These are phyloP conservation scores for Amiota minor DNA, from an alignment of 2,888 invertebrate species.

Conservation along the genomic window DNA sequence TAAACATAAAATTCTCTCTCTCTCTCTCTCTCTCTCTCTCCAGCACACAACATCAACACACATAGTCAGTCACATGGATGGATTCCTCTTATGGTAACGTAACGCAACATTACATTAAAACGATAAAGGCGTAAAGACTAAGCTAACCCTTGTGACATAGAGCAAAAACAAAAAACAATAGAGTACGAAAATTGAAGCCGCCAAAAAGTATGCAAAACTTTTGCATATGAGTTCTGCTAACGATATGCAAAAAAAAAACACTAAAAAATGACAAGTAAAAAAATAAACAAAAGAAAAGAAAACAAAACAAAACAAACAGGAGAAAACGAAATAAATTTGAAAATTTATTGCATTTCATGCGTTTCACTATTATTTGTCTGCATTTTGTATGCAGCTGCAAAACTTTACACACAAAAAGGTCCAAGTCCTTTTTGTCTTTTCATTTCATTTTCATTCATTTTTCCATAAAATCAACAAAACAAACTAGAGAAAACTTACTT, in stretches of 20 bases:
- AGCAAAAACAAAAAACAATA: too few species aligned
- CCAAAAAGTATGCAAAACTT: slow-evolving; percentile 10
- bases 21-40: too few species aligned
- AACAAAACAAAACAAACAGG: slow-evolving; percentile 24
- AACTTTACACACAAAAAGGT: slow-evolving; percentile 48
- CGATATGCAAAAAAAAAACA: background rate
- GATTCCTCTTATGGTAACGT: too few species aligned
- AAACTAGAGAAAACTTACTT: slow-evolving; percentile 56
- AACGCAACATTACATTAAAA: too few species aligned
- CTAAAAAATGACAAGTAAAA: slow-evolving; percentile 11
- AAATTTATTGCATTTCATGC: slow-evolving; percentile 65
- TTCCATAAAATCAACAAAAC: slow-evolving; percentile 12
- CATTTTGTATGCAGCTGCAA: slow-evolving; percentile 60
- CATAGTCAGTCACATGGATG: too few species aligned
- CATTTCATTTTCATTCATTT: too few species aligned
- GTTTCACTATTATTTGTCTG: slow-evolving; percentile 58
- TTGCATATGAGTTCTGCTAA: slow-evolving; percentile 11
- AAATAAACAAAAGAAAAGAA: slow-evolving; percentile 24
- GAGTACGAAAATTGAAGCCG: background rate
- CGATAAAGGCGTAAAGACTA: too few species aligned
- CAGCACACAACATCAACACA: too few species aligned
- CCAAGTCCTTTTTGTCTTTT: too few species aligned
- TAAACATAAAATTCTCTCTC: too few species aligned
- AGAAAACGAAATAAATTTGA: slow-evolving; percentile 58
- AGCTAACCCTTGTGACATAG: too few species aligned